These are phyloP conservation scores for Biston betularia DNA, from an alignment of 2,888 invertebrate species.

Conservation along the genomic window DNA sequence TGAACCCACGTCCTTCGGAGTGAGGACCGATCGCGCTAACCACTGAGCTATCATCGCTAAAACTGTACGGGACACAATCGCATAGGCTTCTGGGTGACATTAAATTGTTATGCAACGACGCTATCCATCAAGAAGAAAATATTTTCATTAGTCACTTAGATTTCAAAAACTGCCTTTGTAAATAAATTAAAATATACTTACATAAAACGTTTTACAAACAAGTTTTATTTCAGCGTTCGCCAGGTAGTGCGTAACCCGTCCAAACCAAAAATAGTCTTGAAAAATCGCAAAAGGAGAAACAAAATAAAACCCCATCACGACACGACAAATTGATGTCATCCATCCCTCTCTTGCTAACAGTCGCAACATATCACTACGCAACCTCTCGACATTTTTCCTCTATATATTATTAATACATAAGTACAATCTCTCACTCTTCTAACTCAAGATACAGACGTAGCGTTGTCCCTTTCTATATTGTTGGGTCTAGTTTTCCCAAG, in stretches of 20 bases:
- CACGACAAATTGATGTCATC: slow-evolving; percentile 86
- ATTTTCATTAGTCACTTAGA: too few species aligned
- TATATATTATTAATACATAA: slow-evolving; percentile 86
- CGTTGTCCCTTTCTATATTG: slow-evolving; percentile 83
- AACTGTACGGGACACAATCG: too few species aligned
- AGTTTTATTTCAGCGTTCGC: slow-evolving; percentile 8
- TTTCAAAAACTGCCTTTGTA: too few species aligned
- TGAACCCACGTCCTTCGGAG: too few species aligned
- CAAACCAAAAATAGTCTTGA: slow-evolving; percentile 51
- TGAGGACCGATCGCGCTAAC: too few species aligned
- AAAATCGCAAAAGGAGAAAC: slow-evolving; percentile 77
- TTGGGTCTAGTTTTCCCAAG: slow-evolving; percentile 87
- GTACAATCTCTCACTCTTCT: slow-evolving; percentile 76
- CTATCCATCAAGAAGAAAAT: too few species aligned
- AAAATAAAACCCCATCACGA: slow-evolving; percentile 86
- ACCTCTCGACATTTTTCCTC: slow-evolving; percentile 86
- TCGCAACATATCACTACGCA: slow-evolving; percentile 84
- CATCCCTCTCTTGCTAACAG: slow-evolving; percentile 84
- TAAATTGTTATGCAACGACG: not conserved
- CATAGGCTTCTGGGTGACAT: too few species aligned
- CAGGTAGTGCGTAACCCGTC: slow-evolving; percentile 21
- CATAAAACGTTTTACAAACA: too few species aligned
- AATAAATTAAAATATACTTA: too few species aligned
- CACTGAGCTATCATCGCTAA: too few species aligned
- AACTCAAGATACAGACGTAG: slow-evolving; percentile 60